Base-by-base conservation (phyloP, 2,888 invertebrate species). In the Micropterix aruncella region DNA sequence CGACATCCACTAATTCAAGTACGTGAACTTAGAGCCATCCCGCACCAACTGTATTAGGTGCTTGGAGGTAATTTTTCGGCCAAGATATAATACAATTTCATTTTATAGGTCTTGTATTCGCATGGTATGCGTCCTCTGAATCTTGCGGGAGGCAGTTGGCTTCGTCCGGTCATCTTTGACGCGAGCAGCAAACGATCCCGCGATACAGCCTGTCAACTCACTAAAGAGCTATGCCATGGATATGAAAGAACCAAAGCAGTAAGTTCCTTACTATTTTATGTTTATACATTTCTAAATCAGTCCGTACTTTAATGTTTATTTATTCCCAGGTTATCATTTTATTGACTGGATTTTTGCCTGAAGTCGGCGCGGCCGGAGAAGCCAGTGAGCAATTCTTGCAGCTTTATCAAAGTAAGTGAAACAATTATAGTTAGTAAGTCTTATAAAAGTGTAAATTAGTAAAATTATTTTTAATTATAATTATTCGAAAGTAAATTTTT, bases 131-230 rank as follows among this genome's bases (percentile, higher is more conserved):
- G 75, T 1, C 73, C 74, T 1, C 60, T 83, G 41, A 73, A 75
- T 17, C 61, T 85, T 16, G 75, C 77, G 39, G 79, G 81, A 52
- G 78, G 80, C 37, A 80, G 84, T 0, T 95, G 95, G 95, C 69
- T 95, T 47, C 84, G 89, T 52, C 84, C 86, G n/a, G 85, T 94
- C 4, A 74, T 95, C 54, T 95, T 95, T 63, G 92, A 92, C 65
- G 82, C 89, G 0, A 89, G 90, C 58, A 94, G 93, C 0, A 77
- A 90, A 42, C 77, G 90, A 49, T 90, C 92, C 0, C 76, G 95
- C 17, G 86, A 90, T 62, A 82, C 92, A 27, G 88, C 91, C 7
- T 93, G 93, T 55, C 85, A 84, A 57, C 83, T 94, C 66, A 77
- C 94, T 16, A 87, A 89, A 59, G 82, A 85, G 2, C 74, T 93